Evolutionary conservation across 2,113 vertebrate species (phyloP).

Genomic region (Prunella fulvescens): DNA sequence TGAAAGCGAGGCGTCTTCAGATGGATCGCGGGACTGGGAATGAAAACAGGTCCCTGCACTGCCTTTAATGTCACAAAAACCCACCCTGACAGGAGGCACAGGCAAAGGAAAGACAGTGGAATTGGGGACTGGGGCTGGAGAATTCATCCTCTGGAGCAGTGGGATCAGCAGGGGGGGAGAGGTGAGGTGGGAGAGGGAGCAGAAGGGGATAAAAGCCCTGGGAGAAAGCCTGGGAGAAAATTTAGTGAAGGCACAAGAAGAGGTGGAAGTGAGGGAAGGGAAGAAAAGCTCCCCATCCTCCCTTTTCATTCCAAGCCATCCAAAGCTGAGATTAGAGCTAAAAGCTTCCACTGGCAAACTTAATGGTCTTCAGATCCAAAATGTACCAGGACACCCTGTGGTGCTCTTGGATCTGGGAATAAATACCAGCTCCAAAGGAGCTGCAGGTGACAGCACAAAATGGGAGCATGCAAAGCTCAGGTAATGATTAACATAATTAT

Average conservation of each 20-base stretch:
- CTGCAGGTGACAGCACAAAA: background rate
- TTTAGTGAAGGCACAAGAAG: background rate
- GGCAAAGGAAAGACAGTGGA: background rate
- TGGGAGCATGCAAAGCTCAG: background rate
- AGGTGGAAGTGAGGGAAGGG: background rate
- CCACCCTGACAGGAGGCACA: background rate
- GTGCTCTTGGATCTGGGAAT: background rate
- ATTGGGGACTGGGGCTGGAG: background rate
- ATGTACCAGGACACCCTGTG: fast-evolving
- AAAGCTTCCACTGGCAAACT: background rate
- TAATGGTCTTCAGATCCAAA: background rate
- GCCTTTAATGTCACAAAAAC: background rate
- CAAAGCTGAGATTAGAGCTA: background rate
- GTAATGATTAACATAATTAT: fast-evolving
- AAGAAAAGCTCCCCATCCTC: background rate
- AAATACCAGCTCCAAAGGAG: background rate
- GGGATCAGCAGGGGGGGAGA: background rate
- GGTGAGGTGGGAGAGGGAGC: background rate
- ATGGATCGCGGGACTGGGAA: background rate
- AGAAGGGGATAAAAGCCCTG: background rate
- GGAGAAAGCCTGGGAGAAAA: background rate
- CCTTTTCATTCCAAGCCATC: background rate
- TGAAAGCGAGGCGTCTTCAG: background rate
- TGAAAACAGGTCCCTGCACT: background rate
- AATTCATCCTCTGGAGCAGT: fast-evolving